Base-by-base conservation (phyloP, 2,888 invertebrate genomes). In the Agonum fuliginosum region DNA sequence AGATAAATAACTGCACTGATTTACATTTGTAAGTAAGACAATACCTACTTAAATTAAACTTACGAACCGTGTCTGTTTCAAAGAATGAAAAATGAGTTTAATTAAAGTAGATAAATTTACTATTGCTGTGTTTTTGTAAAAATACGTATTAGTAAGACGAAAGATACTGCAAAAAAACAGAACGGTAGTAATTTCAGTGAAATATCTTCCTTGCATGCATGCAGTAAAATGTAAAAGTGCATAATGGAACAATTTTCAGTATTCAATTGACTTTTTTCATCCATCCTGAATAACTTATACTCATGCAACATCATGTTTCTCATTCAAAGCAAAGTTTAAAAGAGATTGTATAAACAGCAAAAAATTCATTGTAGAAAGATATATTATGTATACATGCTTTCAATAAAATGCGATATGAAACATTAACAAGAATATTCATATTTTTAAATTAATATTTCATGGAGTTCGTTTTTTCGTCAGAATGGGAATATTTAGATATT, bases 401-500 rank as follows among this genome's bases (percentile, higher is more conserved):
- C 22, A 54, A 54, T 54, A 54, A 54, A 54, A 24, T 58, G 14
- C 27, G n/a, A 24, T 27, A 58, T 48, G 17, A 12, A 27, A 24
- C 27, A 27, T 58, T 27, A 58, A 27, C 17, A 24, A 27, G 5
- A 24, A 24, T 27, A 24, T 24, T 27, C 12, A 12, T n/a, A 27
- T n/a, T 58, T 48, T 48, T 10, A 24, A 58, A 14, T 58, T 27
- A 24, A 27, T 5, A 24, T 24, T 27, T 58, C 14, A n/a, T 30
- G 30, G 4, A 30, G 30, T 6, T n/a, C n/a, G n/a, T n/a, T n/a
- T n/a, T n/a, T n/a, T n/a, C n/a, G n/a, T 30, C 58, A 30, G 58
- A 62, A 62, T 62, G 58, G 14, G 14, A 30, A 62, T 62, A 30
- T 62, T 62, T 62, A 62, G 58, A 62, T 62, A 62, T 14, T 17